phyloP scores from a whole-genome alignment of 2,888 invertebrate species.

The Parascotia fuliginaria region DNA sequence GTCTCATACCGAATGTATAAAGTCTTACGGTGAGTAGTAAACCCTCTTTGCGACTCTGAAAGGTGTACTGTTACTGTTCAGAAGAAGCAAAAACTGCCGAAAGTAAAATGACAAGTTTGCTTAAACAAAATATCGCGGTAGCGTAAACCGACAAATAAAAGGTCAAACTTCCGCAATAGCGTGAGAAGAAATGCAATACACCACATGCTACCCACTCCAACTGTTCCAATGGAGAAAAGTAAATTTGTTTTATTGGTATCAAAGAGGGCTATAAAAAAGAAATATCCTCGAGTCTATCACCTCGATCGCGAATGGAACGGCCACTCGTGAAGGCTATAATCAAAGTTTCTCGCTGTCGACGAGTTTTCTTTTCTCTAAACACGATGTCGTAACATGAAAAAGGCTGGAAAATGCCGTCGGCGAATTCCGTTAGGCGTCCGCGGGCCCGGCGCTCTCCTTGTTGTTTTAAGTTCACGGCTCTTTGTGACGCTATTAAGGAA shows the following conservation, averaged over 20 bases:
- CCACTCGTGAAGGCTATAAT: conserved; percentile 83
- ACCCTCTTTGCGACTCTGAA: conserved; percentile 59
- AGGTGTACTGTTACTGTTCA: conserved; percentile 44
- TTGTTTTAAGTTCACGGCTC: conserved; percentile 73
- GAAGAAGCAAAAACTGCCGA: conserved; percentile 51
- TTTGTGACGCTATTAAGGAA: conserved; percentile 71
- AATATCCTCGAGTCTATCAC: conserved; percentile 80
- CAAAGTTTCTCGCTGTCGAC: conserved; percentile 82
- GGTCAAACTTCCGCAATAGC: conserved; percentile 70
- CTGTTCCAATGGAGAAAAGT: conserved; percentile 70
- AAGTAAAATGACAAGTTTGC: conserved; percentile 61
- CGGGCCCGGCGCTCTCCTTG: conserved; percentile 56
- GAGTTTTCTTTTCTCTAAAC: conserved; percentile 83
- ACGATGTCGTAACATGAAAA: conserved; percentile 83
- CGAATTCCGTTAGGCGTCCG: conserved; percentile 69
- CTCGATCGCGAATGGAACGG: conserved; percentile 77
- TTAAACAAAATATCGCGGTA: conserved; percentile 51
- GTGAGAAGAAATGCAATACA: conserved; percentile 64
- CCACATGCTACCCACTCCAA: conserved; percentile 72
- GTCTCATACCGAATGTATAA: conserved; percentile 66
- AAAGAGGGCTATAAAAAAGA: conserved; percentile 82
- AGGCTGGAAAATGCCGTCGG: conserved; percentile 81
- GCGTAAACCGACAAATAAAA: conserved; percentile 62
- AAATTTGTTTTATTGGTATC: conserved; percentile 84
- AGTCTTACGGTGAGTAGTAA: conserved; percentile 64